Evolutionary conservation across 2,113 vertebrate genomes (phyloP).

Genomic region (Scortum barcoo): DNA sequence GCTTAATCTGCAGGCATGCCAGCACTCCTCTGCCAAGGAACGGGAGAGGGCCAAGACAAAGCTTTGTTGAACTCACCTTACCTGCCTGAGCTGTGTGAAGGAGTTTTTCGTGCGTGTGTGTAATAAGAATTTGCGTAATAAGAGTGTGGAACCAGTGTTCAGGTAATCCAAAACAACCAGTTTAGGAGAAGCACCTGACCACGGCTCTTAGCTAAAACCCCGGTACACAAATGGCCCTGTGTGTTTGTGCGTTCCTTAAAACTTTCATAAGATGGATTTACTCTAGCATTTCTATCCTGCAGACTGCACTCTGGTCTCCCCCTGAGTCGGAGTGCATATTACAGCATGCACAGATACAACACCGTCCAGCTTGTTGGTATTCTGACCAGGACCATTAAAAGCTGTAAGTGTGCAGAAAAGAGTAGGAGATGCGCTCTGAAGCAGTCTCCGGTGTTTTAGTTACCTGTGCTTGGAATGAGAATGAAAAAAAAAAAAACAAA

Average conservation of each 20-base stretch:
- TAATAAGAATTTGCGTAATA: constrained; percentile 22
- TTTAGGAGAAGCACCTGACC: constrained; percentile 57
- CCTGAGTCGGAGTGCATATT: constrained; percentile 41
- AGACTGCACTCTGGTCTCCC: constrained; percentile 43
- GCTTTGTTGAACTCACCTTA: constrained; percentile 35
- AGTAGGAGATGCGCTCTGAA: constrained; percentile 53
- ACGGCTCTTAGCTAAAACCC: constrained; percentile 36
- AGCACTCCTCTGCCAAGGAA: constrained; percentile 55
- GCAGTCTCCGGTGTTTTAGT: constrained; percentile 55
- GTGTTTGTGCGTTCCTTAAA: constrained; percentile 48
- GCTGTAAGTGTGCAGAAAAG: constrained; percentile 48
- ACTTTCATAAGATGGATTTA: constrained; percentile 64
- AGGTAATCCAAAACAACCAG: constrained; percentile 53
- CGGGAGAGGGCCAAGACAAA: constrained; percentile 48
- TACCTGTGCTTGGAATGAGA: constrained; percentile 52
- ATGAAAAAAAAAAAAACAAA: too few species aligned
- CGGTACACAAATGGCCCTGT: constrained; percentile 40
- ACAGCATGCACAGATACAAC: constrained; percentile 31
- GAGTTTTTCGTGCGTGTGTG: background rate
- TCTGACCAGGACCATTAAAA: constrained; percentile 55
- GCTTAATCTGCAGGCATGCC: constrained; percentile 64
- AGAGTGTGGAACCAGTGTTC: constrained; percentile 7
- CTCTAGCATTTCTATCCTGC: constrained; percentile 60
- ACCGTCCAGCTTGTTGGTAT: constrained; percentile 62
- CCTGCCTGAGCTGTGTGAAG: constrained; percentile 11